Percentiles rank a stretch among this genome's conserved stretches.
Evolutionary conservation across 30 jellyfish, hydroid and myxozoan genomes (phyloP).

Genomic region (Euphysa ruthae): DNA sequence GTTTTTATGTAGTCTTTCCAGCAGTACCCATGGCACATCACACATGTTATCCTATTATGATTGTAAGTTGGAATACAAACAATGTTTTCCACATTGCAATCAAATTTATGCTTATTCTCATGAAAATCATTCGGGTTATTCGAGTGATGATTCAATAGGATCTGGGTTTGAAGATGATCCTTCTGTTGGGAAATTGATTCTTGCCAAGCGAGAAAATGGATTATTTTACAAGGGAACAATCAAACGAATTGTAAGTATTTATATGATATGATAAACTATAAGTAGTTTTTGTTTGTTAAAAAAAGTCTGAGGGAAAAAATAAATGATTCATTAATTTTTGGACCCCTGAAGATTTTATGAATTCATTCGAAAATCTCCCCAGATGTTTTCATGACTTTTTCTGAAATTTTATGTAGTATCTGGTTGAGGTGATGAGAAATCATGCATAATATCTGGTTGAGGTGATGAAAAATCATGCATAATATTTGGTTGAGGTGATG

Average conservation of each 20-base stretch:
- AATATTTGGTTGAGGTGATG: too few species aligned
- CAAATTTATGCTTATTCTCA: background rate
- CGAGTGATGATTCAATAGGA: background rate
- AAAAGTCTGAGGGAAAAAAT: too few species aligned
- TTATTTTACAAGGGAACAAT: too few species aligned
- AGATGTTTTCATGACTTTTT: background rate
- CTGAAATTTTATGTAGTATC: background rate
- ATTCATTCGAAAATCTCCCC: background rate
- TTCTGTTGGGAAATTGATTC: conserved; percentile 30
- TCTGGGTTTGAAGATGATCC: background rate
- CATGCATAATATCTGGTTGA: too few species aligned
- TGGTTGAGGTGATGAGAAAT: too few species aligned
- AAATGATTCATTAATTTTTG: too few species aligned
- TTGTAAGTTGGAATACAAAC: background rate
- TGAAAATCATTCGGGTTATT: background rate
- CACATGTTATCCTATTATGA: conserved; percentile 7
- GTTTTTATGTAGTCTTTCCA: conserved; percentile 30
- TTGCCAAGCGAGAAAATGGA: conserved; percentile 46
- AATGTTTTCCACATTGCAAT: background rate
- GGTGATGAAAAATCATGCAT: too few species aligned
- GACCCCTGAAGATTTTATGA: too few species aligned
- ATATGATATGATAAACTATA: too few species aligned
- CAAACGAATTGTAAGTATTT: too few species aligned
- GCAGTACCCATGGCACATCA: conserved; percentile 36
- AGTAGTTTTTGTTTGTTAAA: too few species aligned